Conservation (phyloP, 2,113 vertebrate genomes). For the Neomonachus schauinslandi region DNA sequence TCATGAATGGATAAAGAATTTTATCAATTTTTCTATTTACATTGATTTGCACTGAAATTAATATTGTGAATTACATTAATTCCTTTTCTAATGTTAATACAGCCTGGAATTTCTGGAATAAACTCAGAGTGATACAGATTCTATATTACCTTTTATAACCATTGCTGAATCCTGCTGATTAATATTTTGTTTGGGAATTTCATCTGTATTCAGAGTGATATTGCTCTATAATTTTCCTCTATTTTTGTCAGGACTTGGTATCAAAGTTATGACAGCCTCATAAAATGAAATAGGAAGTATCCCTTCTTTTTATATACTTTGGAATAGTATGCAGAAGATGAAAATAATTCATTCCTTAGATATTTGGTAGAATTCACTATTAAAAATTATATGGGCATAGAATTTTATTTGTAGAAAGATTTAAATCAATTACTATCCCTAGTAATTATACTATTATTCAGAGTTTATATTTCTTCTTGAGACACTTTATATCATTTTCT, state of each 20-base stretch:
- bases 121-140: neutral
- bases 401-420: neutral
- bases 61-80: neutral
- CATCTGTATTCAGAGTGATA: neutral
- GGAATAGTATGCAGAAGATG: neutral
- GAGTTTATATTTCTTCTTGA: neutral
- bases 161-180: neutral
- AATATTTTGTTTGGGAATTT: neutral
- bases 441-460: neutral
- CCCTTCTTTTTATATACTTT: neutral
- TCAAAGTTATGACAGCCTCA: neutral
- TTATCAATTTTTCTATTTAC: neutral
- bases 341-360: neutral
- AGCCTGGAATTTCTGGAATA: neutral
- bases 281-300: neutral
- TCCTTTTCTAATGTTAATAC: neutral
- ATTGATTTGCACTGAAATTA: neutral
- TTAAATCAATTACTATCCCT: neutral
- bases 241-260: neutral
- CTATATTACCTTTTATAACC: neutral
- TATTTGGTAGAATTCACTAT: neutral
- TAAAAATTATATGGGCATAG: neutral
- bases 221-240: neutral
- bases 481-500: neutral
- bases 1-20: neutral